Evolutionary conservation across 2,888 invertebrate genomes (phyloP).

Genomic region (Chrysopilus asiliformis): DNA sequence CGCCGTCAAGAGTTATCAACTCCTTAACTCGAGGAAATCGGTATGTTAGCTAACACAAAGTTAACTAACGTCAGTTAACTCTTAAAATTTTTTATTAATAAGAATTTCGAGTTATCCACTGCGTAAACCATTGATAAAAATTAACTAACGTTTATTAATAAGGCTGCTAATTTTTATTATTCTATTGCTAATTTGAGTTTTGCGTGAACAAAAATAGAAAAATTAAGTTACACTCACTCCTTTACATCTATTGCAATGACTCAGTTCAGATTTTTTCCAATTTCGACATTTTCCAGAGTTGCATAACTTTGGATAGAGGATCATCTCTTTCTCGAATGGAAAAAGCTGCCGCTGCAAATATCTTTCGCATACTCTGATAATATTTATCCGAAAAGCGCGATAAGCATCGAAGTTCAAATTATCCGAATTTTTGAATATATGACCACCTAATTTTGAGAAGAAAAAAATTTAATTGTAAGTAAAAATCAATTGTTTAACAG

Average conservation of each 20-base stretch:
- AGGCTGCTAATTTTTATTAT: slow-evolving; percentile 31
- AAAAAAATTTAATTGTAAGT: too few relatives aligned
- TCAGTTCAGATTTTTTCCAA: slow-evolving; percentile 38
- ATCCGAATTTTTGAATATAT: slow-evolving; percentile 40
- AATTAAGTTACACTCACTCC: slow-evolving; percentile 32
- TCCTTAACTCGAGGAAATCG: too few relatives aligned
- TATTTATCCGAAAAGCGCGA: slow-evolving; percentile 46
- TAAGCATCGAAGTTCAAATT: slow-evolving; percentile 45
- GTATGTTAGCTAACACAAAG: too few relatives aligned
- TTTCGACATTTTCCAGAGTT: slow-evolving; percentile 42
- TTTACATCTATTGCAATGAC: slow-evolving; percentile 44
- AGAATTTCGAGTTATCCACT: too few relatives aligned
- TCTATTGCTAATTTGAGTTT: slow-evolving; percentile 8
- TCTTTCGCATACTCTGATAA: slow-evolving; percentile 46
- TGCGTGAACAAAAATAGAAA: not conserved
- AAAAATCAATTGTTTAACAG: too few relatives aligned
- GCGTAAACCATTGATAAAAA: too few relatives aligned
- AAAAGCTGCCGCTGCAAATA: slow-evolving; percentile 43
- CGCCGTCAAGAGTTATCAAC: too few relatives aligned
- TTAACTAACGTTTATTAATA: too few relatives aligned
- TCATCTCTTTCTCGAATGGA: slow-evolving; percentile 54
- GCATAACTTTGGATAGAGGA: slow-evolving; percentile 54
- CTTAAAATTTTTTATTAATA: too few relatives aligned
- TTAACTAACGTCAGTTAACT: too few relatives aligned
- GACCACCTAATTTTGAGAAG: slow-evolving; percentile 40